phyloP scores from a whole-genome alignment of 2,113 vertebrate genomes.

The Herpailurus yagouaroundi region DNA sequence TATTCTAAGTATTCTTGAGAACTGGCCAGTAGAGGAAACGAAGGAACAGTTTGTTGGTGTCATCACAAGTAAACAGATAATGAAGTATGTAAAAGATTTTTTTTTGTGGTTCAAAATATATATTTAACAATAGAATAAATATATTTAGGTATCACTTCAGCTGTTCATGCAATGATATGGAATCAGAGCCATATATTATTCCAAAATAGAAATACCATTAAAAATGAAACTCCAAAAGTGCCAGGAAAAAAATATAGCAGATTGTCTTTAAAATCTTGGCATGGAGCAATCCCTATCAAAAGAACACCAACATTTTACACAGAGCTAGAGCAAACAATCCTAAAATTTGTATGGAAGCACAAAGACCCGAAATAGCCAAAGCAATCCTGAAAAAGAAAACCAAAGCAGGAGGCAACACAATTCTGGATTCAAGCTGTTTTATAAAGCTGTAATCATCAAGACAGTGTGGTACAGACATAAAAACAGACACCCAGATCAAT shows the following conservation, averaged over 20 bases:
- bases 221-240: not conserved
- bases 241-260: not conserved
- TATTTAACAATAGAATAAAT: slow-evolving; percentile 20
- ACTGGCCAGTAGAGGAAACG: not conserved
- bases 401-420: too few relatives aligned
- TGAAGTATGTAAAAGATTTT: not conserved
- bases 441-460: too few relatives aligned
- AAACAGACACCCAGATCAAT: too few relatives aligned
- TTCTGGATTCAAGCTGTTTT: too few relatives aligned
- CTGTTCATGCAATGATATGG: not conserved
- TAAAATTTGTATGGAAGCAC: too few relatives aligned
- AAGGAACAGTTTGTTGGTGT: not conserved
- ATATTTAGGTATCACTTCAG: slow-evolving; percentile 6
- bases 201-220: not conserved
- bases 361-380: too few relatives aligned
- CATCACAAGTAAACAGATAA: not conserved
- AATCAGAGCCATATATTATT: not conserved
- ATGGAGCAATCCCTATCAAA: not conserved
- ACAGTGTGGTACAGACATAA: too few relatives aligned
- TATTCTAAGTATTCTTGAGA: not conserved
- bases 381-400: too few relatives aligned
- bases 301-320: too few relatives aligned
- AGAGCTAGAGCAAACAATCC: too few relatives aligned
- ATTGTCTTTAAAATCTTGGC: slow-evolving; percentile 33
- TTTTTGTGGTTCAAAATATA: slow-evolving; percentile 6